Base-by-base conservation (phyloP, 2,113 vertebrate genomes). In the Fregata magnificens region DNA sequence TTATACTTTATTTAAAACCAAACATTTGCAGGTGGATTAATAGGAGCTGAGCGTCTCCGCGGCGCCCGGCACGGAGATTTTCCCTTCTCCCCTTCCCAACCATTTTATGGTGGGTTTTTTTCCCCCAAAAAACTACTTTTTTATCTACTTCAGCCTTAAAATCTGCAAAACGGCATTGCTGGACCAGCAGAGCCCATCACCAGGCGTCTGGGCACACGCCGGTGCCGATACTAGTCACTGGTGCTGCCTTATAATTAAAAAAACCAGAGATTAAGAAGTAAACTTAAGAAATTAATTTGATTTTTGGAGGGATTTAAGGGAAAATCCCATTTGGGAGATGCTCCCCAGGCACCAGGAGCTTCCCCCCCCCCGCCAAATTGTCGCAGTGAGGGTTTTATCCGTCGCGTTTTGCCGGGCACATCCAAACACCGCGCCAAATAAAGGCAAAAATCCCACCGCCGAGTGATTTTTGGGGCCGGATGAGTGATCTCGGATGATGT, bases 321-420 rank as follows among this genome's bases (percentile, higher is more conserved):
- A 17, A 62, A 90, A 69, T 25, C 12, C 28, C 5, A 4, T 38
- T 8, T 24, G 61, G 38, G 70, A 74, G 21, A 22, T 6, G 5
- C 13, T 52, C 22, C 36, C 26, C 1, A 3, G 14, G 20, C 18
- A 55, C 4, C 2, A 0, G 20, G 66, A n/a, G 28, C 56, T 80
- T 40, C 16, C 10, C 5, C 16, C 11, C 13, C 8, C 16, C 29
- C 16, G 7, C 15, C 5, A 7, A n/a, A 29, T 49, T 1, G 0
- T 58, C 4, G 1, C n/a, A 6, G 5, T 0, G 8, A n/a, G 42
- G 26, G 19, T 59, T 78, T 52, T 36, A 19, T 11, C 26, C 5
- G 1, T 34, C 5, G 1, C 4, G 21, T 49, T 76, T 56, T 6
- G 18, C 44, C 1, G 1, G 31, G 16, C 9, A 1, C 22, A 3